Evolutionary conservation across 2,888 invertebrate genomes (phyloP).

Genomic region (Ethmia dodecea): DNA sequence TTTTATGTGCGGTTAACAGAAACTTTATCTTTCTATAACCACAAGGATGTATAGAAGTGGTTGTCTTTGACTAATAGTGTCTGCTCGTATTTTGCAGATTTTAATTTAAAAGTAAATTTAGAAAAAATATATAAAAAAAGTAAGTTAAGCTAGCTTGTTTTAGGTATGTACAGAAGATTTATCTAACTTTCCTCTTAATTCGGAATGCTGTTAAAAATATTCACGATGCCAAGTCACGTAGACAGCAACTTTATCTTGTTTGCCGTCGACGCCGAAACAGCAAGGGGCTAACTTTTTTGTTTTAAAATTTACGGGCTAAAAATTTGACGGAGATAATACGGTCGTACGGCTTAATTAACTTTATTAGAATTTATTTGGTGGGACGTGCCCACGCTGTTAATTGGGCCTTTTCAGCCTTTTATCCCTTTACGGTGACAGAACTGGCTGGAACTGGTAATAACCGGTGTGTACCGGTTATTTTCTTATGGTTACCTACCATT

Average conservation of each 20-base stretch:
- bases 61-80: too few relatives aligned
- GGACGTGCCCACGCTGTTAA: conserved; percentile 46
- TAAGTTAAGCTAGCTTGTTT: too few relatives aligned
- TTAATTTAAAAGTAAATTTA: too few relatives aligned
- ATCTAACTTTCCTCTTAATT: neutral
- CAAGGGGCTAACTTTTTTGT: conserved; percentile 39
- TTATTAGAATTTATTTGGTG: conserved; percentile 69
- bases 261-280: conserved; percentile 33
- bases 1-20: too few relatives aligned
- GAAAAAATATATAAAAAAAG: too few relatives aligned
- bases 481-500: too few relatives aligned
- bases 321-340: conserved; percentile 65
- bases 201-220: conserved; percentile 12
- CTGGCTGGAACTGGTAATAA: conserved; percentile 24
- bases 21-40: too few relatives aligned
- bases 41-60: too few relatives aligned
- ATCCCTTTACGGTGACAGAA: conserved; percentile 28
- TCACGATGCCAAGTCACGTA: conserved; percentile 48
- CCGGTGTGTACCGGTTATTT: too few relatives aligned
- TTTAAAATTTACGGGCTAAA: conserved; percentile 53
- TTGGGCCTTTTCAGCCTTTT: conserved; percentile 28
- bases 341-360: conserved; percentile 67
- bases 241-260: conserved; percentile 44
- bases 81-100: too few relatives aligned
- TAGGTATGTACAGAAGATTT: neutral